phyloP scores from a whole-genome alignment of 2,113 vertebrate genomes.

The Cricetomys ansorgei region DNA sequence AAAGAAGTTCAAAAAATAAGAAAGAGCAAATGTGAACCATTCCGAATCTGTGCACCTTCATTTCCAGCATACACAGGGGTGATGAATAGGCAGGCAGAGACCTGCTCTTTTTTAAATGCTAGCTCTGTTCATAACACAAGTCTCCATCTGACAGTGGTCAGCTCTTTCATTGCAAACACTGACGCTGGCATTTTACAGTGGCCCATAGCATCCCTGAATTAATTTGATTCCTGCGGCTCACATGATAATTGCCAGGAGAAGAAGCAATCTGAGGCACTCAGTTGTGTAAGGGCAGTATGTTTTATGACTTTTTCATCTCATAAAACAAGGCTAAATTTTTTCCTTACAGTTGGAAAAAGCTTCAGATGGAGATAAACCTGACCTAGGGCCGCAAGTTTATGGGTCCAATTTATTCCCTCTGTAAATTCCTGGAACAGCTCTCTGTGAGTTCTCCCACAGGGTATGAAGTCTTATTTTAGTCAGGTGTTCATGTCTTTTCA shows the following conservation, averaged over 20 bases:
- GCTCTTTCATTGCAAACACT: slow-evolving; percentile 14
- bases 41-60: neutral
- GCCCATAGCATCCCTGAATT: neutral
- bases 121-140: neutral
- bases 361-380: slow-evolving; percentile 53
- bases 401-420: slow-evolving; percentile 41
- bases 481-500: slow-evolving; percentile 64
- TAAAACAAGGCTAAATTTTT: slow-evolving; percentile 64
- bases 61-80: neutral
- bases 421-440: slow-evolving; percentile 50
- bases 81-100: neutral
- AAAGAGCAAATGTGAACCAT: neutral
- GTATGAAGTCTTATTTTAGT: slow-evolving; percentile 61
- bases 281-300: slow-evolving; percentile 64
- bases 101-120: slow-evolving; percentile 18
- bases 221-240: slow-evolving; percentile 49
- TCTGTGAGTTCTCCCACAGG: slow-evolving; percentile 41
- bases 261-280: slow-evolving; percentile 64
- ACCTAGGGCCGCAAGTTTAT: slow-evolving; percentile 67
- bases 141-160: slow-evolving; percentile 8
- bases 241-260: slow-evolving; percentile 69
- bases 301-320: slow-evolving; percentile 75
- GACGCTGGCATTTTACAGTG: slow-evolving; percentile 9
- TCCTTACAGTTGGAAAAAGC: slow-evolving; percentile 61
- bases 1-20: neutral